Base-by-base conservation (phyloP, 1,140 invertebrate genomes). In the Eumaeus atala region DNA sequence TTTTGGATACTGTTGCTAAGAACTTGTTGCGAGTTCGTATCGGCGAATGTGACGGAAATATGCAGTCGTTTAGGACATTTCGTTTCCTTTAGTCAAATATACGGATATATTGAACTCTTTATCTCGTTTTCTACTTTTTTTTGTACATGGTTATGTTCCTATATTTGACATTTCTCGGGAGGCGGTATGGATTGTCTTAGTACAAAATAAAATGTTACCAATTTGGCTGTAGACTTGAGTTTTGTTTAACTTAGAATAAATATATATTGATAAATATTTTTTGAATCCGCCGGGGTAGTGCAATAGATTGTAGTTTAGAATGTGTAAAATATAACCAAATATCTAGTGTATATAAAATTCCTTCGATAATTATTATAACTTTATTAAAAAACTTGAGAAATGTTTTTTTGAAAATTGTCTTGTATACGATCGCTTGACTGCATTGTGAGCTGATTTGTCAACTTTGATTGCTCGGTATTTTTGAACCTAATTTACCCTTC, bases 221-320 rank as follows among this genome's bases (percentile, higher is more conserved):
- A 70, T 76, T 69, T 68, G 82, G 79, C 82, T 85, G 77, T 85
- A 83, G 77, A 53, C 56, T 57, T 51, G 51, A 50, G 28, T 66
- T 64, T 54, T 65, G 69, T 58, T 67, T 69, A 57, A 70, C 76
- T 76, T 75, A 71, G 64, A 68, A 59, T 71, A 64, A 62, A 70
- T 68, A 59, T 61, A 66, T 56, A 62, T 62, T 51, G 60, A 65
- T 68, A 51, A 70, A 72, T 74, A 67, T 74, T 75, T 77, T 77
- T 82, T 72, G 59, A 67, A 77, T 67, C 67, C 71, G 83, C 83
- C 83, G 83, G 83, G 83, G 72, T 82, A 81, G 83, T 86, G 83
- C 83, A 86, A 86, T 86, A 81, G 79, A 62, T 38, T 48, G 61
- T 71, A 72, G 69, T 52, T 61, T 72, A 67, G 67, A 48, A 61